Conservation (phyloP, 2,113 vertebrate genomes). For the Oncorhynchus nerka region DNA sequence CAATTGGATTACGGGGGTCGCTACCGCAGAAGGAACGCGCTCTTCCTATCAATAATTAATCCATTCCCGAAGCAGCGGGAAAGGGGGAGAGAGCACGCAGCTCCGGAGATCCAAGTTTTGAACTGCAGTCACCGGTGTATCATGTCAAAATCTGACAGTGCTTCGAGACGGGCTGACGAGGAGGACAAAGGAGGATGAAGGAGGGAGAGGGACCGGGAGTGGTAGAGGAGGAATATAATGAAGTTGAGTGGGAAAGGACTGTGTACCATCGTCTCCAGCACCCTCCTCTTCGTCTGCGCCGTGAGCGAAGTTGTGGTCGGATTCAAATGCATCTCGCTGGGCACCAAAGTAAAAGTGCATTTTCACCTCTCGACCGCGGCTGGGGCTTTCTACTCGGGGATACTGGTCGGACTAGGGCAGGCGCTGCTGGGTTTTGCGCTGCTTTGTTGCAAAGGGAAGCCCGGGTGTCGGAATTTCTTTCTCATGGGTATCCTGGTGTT, state of each 20-base stretch:
- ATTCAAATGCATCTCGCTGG: constrained; percentile 88
- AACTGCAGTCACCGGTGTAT: constrained; percentile 68
- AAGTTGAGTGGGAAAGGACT: constrained; percentile 93
- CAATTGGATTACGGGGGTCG: constrained; percentile 40
- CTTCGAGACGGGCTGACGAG: constrained; percentile 74
- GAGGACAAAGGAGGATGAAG: constrained; percentile 85
- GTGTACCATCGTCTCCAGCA: constrained; percentile 90
- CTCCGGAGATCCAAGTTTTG: constrained; percentile 43
- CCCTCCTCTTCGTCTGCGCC: constrained; percentile 90
- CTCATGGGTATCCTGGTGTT: constrained; percentile 88
- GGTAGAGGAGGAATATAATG: constrained; percentile 89
- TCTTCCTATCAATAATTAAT: constrained; percentile 66
- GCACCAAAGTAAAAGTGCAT: constrained; percentile 84
- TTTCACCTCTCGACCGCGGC: constrained; percentile 86
- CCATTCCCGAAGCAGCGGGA: constrained; percentile 52
- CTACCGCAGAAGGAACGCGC: constrained; percentile 30
- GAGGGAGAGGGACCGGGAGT: constrained; percentile 74
- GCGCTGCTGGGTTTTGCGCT: constrained; percentile 83
- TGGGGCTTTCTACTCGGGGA: constrained; percentile 91
- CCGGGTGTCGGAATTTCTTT: constrained; percentile 86
- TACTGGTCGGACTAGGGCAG: constrained; percentile 85
- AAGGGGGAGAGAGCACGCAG: constrained; percentile 49
- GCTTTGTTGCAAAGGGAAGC: constrained; percentile 81
- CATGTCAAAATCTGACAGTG: constrained; percentile 71
- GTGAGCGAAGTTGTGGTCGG: constrained; percentile 90